phyloP scores from a whole-genome alignment of 1,140 invertebrate genomes.

The Harpegnathos saltator region DNA sequence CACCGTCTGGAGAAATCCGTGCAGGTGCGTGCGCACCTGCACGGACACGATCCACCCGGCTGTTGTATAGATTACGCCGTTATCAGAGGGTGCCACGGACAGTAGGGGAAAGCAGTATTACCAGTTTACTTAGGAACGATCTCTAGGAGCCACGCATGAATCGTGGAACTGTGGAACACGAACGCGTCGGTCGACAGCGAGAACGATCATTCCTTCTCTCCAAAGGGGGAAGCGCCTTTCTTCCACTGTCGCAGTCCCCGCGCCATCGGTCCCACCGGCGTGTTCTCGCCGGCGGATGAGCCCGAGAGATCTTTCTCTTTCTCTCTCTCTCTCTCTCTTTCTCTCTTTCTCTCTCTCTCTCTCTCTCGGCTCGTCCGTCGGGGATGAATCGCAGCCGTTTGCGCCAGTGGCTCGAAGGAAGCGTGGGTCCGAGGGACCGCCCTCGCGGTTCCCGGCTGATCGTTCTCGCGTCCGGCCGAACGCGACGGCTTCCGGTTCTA shows the following conservation, averaged over 20 bases:
- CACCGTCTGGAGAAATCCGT: constrained; percentile 57
- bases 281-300: background rate
- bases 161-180: constrained; percentile 70
- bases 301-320: background rate
- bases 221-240: background rate
- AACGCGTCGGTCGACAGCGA: constrained; percentile 60
- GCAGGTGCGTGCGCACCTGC: no score
- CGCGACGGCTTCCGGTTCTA: constrained; percentile 73
- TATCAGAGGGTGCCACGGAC: constrained; percentile 79
- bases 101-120: constrained; percentile 71
- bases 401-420: no score
- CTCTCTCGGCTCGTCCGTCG: background rate
- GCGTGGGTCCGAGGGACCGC: no score
- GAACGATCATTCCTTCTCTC: constrained; percentile 12
- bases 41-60: constrained; percentile 53
- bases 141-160: constrained; percentile 70
- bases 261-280: no score
- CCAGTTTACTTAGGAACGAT: constrained; percentile 62
- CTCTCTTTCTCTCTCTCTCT: no score
- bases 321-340: background rate
- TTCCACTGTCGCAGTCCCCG: constrained; percentile 18
- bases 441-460: no score
- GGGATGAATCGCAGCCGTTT: no score
- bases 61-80: constrained; percentile 75
- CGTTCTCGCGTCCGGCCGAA: constrained; percentile 67